These are phyloP conservation scores for Branchipolynoe longqiensis DNA, from an alignment of 2,888 invertebrate species.

Conservation along the genomic window DNA sequence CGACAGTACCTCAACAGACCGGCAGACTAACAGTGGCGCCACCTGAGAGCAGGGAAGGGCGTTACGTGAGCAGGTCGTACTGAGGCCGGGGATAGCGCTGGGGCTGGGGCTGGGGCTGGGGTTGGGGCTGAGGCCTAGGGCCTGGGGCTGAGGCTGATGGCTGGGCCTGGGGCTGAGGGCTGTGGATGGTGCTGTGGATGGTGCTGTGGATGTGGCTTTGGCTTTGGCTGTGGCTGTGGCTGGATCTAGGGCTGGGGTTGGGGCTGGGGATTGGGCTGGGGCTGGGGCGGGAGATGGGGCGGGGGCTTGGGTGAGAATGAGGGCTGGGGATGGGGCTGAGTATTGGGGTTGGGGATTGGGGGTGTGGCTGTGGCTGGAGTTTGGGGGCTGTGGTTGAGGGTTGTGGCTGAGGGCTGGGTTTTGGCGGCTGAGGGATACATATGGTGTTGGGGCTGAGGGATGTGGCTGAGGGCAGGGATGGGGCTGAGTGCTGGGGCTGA, in stretches of 20 bases:
- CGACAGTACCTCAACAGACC: no score
- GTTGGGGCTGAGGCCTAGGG: neutral
- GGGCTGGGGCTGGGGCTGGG: neutral
- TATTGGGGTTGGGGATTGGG: no score
- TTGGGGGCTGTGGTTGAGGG: no score
- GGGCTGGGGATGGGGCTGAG: neutral
- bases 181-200: neutral
- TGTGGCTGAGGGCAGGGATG: no score
- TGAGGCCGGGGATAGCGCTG: neutral
- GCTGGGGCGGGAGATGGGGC: neutral
- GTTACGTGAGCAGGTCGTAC: neutral
- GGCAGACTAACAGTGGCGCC: conserved; percentile 43
- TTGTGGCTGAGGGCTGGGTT: no score
- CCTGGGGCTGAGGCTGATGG: neutral
- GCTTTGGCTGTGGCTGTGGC: neutral
- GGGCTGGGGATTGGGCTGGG: neutral
- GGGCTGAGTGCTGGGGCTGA: no score
- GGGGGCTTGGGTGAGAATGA: neutral
- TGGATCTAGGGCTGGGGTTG: neutral
- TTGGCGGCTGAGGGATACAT: no score
- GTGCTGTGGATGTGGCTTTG: neutral
- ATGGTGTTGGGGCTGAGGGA: no score
- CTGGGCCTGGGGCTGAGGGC: conserved; percentile 17
- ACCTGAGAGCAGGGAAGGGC: neutral
- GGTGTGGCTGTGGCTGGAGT: no score